Percentiles rank a stretch among this genome's conserved stretches.
These are phyloP conservation scores for Drosophila prostipennis DNA, from an alignment of 2,888 invertebrate species.

Conservation along the genomic window DNA sequence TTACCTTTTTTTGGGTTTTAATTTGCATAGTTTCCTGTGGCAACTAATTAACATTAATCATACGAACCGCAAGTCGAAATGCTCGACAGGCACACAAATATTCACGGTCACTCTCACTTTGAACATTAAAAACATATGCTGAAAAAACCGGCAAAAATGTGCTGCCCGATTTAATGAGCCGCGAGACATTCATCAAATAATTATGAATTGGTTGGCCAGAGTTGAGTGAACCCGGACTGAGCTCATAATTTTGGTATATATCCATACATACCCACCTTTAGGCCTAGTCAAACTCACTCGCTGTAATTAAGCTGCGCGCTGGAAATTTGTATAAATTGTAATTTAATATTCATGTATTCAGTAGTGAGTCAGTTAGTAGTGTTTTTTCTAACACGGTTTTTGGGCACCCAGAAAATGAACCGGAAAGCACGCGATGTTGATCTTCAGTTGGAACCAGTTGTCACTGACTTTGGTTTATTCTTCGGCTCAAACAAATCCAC, in stretches of 20 bases:
- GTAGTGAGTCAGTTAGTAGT: slow-evolving; percentile 50
- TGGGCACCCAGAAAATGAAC: slow-evolving; percentile 31
- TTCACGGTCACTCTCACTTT: slow-evolving; percentile 52
- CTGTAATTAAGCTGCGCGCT: slow-evolving; percentile 65
- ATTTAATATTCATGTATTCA: slow-evolving; percentile 60
- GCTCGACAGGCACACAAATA: slow-evolving; percentile 39
- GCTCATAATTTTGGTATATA: slow-evolving; percentile 30
- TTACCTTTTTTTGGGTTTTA: slow-evolving; percentile 30
- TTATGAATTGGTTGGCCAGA: slow-evolving; percentile 49
- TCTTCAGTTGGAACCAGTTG: slow-evolving; percentile 47
- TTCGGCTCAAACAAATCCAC: slow-evolving; percentile 1
- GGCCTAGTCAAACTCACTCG: slow-evolving; percentile 48
- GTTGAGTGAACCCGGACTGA: slow-evolving; percentile 63
- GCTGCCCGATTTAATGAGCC: slow-evolving; percentile 68
- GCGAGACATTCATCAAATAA: slow-evolving; percentile 66
- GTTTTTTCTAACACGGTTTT: slow-evolving; percentile 49
- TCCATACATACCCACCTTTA: neutral
- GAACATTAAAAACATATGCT: slow-evolving; percentile 35
- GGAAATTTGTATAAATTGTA: slow-evolving; percentile 35
- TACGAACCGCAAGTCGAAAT: slow-evolving; percentile 47
- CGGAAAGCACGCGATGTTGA: slow-evolving; percentile 63
- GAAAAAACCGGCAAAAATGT: slow-evolving; percentile 29
- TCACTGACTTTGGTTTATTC: neutral
- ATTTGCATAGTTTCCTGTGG: slow-evolving; percentile 37
- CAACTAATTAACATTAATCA: slow-evolving; percentile 71